Base-by-base conservation (phyloP, 2,797 vertebrate genomes). In the Champsocephalus gunnari region DNA sequence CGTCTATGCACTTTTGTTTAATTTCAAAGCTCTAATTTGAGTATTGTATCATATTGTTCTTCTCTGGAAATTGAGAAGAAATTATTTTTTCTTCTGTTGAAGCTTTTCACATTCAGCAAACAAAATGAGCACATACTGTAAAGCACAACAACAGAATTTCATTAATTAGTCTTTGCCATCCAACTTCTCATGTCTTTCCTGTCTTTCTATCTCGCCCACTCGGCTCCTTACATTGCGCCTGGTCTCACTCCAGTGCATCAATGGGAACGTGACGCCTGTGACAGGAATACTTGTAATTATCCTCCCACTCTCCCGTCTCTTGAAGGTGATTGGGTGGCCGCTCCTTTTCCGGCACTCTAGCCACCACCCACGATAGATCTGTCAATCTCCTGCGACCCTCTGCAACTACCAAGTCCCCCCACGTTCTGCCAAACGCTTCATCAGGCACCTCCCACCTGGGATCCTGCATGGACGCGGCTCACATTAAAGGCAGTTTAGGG, bases 201-300 rank as follows among this genome's bases (percentile, higher is more conserved):
- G 80, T 86, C 90, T 77, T 58, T 83, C 64, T 34, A 9, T 77
- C 86, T 88, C 90, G 69, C 89, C 87, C 91, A 88, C 89, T 84
- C 75, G 13, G 76, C 80, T 82, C 66, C 84, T 80, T 79, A 65
- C 82, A 78, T 83, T 49, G 71, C 79, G 64, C 71, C 76, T 77
- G 85, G 83, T 92, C 89, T 90, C 88, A 79, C 87, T 89, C 80
- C 84, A 75, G 76, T 87, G 92, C 89, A 90, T 93, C 90, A 91
- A 88, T 91, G 86, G 89, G 77, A 92, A 89, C 80, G 82, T 93
- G 92, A 92, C 70, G 83, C 84, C 84, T 80, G 82, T 90, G 94
- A 94, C 90, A 93, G 88, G 87, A 93, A 92, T 87, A 90, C 88
- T 89, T 91, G 90, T 94, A 95, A 95, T 94, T 93, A 95, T 92